Conservation (phyloP, 2,888 invertebrate genomes). For the Sthenelais limicola region DNA sequence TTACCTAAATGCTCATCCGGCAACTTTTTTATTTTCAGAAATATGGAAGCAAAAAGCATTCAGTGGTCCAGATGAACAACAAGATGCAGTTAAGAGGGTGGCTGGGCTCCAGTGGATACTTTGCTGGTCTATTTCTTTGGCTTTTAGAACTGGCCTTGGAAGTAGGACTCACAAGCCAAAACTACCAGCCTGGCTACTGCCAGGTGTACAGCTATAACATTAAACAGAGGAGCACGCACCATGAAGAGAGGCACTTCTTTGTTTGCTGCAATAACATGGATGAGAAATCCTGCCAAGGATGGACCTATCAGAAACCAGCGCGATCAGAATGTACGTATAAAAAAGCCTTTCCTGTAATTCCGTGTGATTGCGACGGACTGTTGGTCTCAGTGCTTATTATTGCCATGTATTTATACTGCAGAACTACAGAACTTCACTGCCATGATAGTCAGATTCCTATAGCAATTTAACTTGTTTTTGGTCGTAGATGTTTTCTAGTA, state of each 20-base stretch:
- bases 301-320: slow-evolving; percentile 41
- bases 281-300: slow-evolving; percentile 40
- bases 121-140: slow-evolving; percentile 15
- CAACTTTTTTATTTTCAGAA: too few species aligned
- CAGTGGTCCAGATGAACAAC: too few species aligned
- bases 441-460: background rate
- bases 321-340: slow-evolving; percentile 32
- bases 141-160: slow-evolving; percentile 17
- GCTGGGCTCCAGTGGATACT: slow-evolving; percentile 1
- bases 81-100: too few species aligned
- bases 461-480: too few species aligned
- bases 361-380: too few species aligned
- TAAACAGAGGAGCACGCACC: slow-evolving; percentile 15
- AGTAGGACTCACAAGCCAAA: slow-evolving; percentile 12
- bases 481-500: too few species aligned
- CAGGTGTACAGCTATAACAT: slow-evolving; percentile 44
- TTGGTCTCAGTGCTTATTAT: too few species aligned
- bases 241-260: slow-evolving; percentile 40
- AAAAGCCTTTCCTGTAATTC: too few species aligned
- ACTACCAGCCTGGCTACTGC: slow-evolving; percentile 37
- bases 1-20: too few species aligned
- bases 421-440: background rate
- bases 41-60: too few species aligned
- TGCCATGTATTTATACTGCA: too few species aligned
- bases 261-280: slow-evolving; percentile 44